Conservation (phyloP, 2,888 invertebrate species). For the Portevinia maculata region DNA sequence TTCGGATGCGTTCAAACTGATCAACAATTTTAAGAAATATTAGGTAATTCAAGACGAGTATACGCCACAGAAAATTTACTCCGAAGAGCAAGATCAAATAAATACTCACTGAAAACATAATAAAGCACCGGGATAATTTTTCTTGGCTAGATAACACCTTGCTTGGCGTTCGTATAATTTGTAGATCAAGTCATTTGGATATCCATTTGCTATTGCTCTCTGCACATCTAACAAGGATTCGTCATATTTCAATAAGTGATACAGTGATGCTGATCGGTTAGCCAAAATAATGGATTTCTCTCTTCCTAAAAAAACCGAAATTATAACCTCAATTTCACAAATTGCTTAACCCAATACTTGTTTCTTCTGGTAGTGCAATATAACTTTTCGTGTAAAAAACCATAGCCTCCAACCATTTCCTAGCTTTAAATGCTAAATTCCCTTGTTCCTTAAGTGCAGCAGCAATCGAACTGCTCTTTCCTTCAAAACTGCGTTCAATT, state of each 20-base stretch:
- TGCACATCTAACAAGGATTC: constrained; percentile 89
- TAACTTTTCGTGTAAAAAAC: constrained; percentile 88
- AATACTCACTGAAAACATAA: constrained; percentile 84
- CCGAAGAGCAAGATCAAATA: no score
- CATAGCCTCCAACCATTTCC: constrained; percentile 88
- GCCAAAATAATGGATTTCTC: constrained; percentile 89
- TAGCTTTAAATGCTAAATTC: constrained; percentile 88
- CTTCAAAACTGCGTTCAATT: constrained; percentile 82
- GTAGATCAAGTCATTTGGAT: constrained; percentile 89
- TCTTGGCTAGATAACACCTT: constrained; percentile 87
- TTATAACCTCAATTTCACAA: constrained; percentile 50
- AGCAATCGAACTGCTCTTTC: constrained; percentile 85
- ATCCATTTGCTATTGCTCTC: constrained; percentile 86
- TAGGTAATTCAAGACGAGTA: no score
- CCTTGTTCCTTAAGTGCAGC: constrained; percentile 88
- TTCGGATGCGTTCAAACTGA: no score
- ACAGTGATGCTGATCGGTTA: constrained; percentile 91
- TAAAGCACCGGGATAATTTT: constrained; percentile 86
- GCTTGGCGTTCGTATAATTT: constrained; percentile 91
- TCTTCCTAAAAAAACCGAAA: constrained; percentile 81
- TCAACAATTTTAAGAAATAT: no score
- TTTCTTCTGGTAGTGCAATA: constrained; percentile 86
- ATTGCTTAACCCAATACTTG: constrained; percentile 84
- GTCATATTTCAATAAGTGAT: constrained; percentile 88
- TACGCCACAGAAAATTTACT: no score